Percentiles rank a stretch among this genome's conserved stretches.
Conservation (phyloP, 2,113 vertebrate species). For the Mus pahari region DNA sequence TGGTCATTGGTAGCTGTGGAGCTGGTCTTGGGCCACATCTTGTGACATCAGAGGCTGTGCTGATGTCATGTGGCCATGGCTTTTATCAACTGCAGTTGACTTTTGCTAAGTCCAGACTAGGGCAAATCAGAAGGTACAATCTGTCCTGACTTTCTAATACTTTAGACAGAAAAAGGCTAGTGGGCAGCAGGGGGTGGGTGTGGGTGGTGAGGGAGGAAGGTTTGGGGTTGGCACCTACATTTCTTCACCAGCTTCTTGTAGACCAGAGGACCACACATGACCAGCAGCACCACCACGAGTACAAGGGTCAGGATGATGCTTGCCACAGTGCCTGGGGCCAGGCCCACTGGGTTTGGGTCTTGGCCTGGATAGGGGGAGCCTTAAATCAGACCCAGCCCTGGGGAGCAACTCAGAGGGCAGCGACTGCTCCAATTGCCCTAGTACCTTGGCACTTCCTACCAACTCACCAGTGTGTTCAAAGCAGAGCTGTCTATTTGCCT, state of each 20-base stretch:
- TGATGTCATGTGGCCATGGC: neutral
- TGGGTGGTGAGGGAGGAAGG: neutral
- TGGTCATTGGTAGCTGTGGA: rapidly evolving
- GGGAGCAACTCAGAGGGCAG: neutral
- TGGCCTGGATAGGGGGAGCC: constrained; percentile 75
- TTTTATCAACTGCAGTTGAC: neutral
- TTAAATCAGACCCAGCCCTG: neutral
- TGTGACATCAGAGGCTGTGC: neutral
- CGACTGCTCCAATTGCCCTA: neutral
- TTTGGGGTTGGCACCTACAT: constrained; percentile 76
- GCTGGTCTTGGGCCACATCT: neutral
- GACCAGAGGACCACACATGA: constrained; percentile 80
- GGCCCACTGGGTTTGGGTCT: neutral
- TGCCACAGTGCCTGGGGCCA: neutral
- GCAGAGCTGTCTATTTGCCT: neutral
- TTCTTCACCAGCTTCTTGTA: constrained; percentile 86
- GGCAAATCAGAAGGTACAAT: rapidly evolving
- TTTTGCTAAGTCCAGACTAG: neutral
- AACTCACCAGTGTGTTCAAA: neutral
- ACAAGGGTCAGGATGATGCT: constrained; percentile 85
- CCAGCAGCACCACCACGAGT: constrained; percentile 75
- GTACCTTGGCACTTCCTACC: neutral
- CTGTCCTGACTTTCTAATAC: neutral
- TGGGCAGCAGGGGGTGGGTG: neutral
- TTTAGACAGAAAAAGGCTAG: neutral